phyloP scores from a whole-genome alignment of 2,797 vertebrate species.

The Urocyon cinereoargenteus region DNA sequence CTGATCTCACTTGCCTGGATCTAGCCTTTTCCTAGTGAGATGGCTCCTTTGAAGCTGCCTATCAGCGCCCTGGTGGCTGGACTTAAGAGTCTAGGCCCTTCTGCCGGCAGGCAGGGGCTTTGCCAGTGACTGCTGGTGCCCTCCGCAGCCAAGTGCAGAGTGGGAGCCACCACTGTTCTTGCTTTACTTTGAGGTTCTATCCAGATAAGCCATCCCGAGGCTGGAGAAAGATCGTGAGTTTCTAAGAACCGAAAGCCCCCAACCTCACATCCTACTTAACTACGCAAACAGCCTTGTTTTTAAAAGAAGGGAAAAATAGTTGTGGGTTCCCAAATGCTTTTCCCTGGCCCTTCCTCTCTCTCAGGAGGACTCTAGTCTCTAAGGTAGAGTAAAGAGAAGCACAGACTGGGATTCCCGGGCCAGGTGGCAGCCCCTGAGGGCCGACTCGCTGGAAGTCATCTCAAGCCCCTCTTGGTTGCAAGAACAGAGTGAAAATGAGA shows the following conservation, averaged over 20 bases:
- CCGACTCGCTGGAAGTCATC: neutral
- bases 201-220: neutral
- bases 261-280: neutral
- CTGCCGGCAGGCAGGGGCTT: neutral
- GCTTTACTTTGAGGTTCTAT: neutral
- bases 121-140: neutral
- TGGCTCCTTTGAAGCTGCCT: neutral
- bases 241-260: neutral
- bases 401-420: neutral
- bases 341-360: neutral
- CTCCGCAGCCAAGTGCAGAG: neutral
- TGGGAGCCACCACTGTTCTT: neutral
- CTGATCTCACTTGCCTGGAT: neutral
- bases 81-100: neutral
- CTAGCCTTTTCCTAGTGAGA: neutral
- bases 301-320: constrained; percentile 13
- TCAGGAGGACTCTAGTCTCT: neutral
- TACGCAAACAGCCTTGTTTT: neutral
- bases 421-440: neutral
- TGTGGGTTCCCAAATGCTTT: neutral
- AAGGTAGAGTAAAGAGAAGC: neutral
- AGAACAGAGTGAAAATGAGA: neutral
- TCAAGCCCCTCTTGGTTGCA: neutral
- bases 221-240: neutral
- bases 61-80: neutral